Conservation (phyloP, 2,113 vertebrate genomes). For the Ammodytes dubius region DNA sequence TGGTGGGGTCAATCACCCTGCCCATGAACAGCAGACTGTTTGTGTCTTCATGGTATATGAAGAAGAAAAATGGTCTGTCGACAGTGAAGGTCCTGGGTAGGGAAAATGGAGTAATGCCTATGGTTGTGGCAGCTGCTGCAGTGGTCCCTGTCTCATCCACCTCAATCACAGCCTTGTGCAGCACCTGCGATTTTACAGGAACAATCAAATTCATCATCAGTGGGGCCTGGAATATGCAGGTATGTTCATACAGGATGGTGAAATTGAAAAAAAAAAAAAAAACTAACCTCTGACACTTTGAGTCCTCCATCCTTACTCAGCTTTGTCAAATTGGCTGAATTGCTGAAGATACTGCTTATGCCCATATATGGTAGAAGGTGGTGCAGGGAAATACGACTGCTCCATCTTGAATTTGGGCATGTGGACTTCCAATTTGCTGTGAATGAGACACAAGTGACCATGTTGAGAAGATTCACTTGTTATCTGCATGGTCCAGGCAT, state of each 20-base stretch:
- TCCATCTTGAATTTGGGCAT: slow-evolving; percentile 94
- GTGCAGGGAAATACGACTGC: slow-evolving; percentile 89
- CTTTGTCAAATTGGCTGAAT: slow-evolving; percentile 85
- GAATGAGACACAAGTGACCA: slow-evolving; percentile 5
- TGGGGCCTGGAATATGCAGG: not conserved
- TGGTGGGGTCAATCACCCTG: slow-evolving; percentile 89
- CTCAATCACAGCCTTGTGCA: slow-evolving; percentile 91
- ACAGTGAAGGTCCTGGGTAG: slow-evolving; percentile 84
- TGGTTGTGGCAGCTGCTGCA: slow-evolving; percentile 83
- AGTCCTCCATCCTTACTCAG: slow-evolving; percentile 80
- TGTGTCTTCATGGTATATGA: slow-evolving; percentile 91
- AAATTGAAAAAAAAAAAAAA: not conserved
- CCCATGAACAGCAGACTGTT: slow-evolving; percentile 92
- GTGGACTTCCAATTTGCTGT: slow-evolving; percentile 89
- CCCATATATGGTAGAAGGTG: slow-evolving; percentile 87
- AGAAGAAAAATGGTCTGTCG: slow-evolving; percentile 91
- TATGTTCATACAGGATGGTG: not conserved
- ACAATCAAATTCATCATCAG: not conserved
- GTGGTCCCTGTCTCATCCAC: slow-evolving; percentile 91
- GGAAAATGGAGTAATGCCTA: slow-evolving; percentile 86
- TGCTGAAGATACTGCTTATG: slow-evolving; percentile 85
- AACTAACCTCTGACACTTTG: slow-evolving; percentile 88
- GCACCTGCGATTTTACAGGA: slow-evolving; percentile 80
- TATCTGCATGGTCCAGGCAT: not conserved
- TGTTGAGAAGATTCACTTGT: not conserved